Base-by-base conservation (phyloP, 2,797 vertebrate species). In the Sebastes alutus region DNA sequence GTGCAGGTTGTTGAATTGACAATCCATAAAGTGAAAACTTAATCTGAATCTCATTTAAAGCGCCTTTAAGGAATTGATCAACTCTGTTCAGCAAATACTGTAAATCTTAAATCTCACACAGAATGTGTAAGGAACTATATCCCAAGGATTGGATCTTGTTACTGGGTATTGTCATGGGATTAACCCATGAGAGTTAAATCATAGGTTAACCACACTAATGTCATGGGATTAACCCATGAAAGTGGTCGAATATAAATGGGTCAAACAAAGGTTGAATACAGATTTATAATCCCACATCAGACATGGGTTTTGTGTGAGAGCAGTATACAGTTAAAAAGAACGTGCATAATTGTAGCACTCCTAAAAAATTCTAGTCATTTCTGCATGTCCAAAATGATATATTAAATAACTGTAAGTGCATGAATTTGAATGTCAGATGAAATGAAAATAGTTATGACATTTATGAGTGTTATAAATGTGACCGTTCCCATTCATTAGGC, bases 271-370 rank as follows among this genome's bases (percentile, higher is more conserved):
- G 22, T 35, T 80, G n/a, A 79, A 78, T 32, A 58, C 55, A 78
- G 9, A 46, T 76, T 77, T 63, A 54, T 87, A 82, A 83, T 83
- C 78, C 63, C 18, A 46, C 38, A 80, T 38, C 69, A 81, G 78
- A 72, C 66, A 61, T 74, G 23, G 49, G 9, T 23, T 64, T 78
- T 71, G 33, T 66, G n/a, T 62, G 10, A 63, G 7, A 63, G 22
- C n/a, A 25, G 52, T 33, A 42, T 30, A 72, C 5, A 42, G 8
- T 61, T 55, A 35, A 23, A 49, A 59, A 72, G 1, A 38, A 77
- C 52, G 3, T 35, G 20, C 59, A 72, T 5, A n/a, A 29, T 60
- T 23, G 20, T 52, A 52, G 23, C 70, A 72, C 18, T 56, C 18
- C 22, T 18, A 10, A 3, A 29, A 55, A 25, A 12, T 25, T 18